A percentile compares a stretch with the other conserved stretches of the same genome.
Evolutionary conservation across 2,797 vertebrate genomes (phyloP).

Genomic region (Sebastes glaucus): DNA sequence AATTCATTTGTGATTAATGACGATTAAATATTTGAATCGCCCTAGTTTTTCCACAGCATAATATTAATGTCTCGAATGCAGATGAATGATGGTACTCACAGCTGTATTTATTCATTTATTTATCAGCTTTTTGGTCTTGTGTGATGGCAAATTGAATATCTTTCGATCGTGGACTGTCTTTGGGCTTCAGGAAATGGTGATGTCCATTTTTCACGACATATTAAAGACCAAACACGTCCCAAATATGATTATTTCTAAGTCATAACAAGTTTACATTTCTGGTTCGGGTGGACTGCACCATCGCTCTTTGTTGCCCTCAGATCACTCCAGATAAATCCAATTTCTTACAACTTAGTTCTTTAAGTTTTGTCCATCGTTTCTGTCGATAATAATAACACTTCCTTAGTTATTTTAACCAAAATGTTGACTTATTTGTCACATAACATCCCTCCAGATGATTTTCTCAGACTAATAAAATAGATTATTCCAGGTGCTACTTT

Average conservation of each 20-base stretch:
- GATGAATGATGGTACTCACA: not conserved
- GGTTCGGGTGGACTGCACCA: not conserved
- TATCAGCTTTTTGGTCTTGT: no score
- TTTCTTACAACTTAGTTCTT: no score
- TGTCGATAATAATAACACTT: no score
- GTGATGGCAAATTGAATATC: not conserved
- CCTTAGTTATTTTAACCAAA: no score
- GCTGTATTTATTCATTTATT: not conserved
- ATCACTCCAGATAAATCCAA: not conserved
- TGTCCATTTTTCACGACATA: not conserved
- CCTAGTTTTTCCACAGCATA: no score
- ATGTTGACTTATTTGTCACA: no score
- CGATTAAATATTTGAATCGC: no score
- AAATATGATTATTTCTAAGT: not conserved
- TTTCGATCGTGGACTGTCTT: not conserved
- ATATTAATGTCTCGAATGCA: no score
- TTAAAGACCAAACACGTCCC: not conserved
- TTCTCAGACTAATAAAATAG: not conserved
- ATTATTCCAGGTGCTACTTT: not conserved
- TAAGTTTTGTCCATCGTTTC: no score
- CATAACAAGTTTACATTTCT: not conserved
- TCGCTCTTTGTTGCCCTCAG: not conserved
- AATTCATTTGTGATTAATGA: rapidly evolving
- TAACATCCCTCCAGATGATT: not conserved
- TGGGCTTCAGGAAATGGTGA: not conserved